These are phyloP conservation scores for Lathamus discolor DNA, from an alignment of 2,113 vertebrate genomes.

Conservation along the genomic window DNA sequence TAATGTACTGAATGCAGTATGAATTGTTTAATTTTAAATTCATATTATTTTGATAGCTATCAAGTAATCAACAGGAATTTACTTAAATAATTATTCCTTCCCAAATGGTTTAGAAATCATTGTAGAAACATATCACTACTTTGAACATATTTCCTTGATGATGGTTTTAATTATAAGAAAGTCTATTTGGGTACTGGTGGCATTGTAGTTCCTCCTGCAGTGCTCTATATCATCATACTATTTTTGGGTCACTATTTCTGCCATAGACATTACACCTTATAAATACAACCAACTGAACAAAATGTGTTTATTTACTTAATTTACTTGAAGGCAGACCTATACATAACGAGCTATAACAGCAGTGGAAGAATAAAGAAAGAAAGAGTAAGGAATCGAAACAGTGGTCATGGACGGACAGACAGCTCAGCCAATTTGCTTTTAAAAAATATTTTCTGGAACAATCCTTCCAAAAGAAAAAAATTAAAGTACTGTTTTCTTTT, in stretches of 20 bases:
- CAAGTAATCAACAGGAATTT: background rate
- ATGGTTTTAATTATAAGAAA: background rate
- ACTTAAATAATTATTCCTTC: background rate
- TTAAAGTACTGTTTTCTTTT: background rate
- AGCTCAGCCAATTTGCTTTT: background rate
- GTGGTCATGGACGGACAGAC: background rate
- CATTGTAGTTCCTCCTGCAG: background rate
- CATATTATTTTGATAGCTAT: background rate
- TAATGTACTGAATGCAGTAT: background rate
- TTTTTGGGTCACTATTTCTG: background rate
- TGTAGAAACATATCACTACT: background rate
- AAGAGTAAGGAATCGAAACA: background rate
- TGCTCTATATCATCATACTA: background rate
- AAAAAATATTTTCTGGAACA: background rate
- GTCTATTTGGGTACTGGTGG: background rate
- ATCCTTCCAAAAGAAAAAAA: background rate
- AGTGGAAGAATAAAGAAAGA: background rate
- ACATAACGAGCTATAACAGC: background rate
- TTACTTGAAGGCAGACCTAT: background rate
- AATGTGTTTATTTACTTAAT: background rate
- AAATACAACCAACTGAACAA: background rate
- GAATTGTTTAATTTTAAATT: background rate
- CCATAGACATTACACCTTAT: background rate
- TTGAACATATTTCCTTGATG: background rate
- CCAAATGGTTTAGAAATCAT: background rate